Base-by-base conservation (phyloP, 2,113 vertebrate species). In the Zapus hudsonius region DNA sequence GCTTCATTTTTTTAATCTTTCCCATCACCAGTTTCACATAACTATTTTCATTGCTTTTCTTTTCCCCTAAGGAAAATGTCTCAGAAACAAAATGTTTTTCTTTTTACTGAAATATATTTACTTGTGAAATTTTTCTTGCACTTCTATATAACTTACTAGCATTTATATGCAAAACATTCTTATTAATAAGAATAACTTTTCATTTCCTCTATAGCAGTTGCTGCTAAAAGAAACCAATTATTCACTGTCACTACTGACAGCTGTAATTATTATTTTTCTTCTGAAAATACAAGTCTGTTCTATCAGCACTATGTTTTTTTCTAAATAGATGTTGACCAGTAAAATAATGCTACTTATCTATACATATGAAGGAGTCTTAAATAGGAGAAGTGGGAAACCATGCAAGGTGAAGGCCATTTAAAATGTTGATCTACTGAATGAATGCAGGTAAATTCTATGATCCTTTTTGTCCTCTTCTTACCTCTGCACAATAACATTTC, bases 141-240 rank as follows among this genome's bases (percentile, higher is more conserved):
- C 3, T 88, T 27, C 36, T 64, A 16, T 33, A 87, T 20, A 38
- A 11, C 29, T 63, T 15, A n/a, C 29, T 47, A 80, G n/a, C 36
- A 66, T 87, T 72, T 55, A 72, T 20, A 31, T 57, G 57, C 86
- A 78, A 29, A 90, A 40, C 57, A 4, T 64, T 36, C 27, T 29
- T 42, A 88, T 91, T 91, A 88, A 31, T n/a, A 79, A 73, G n/a
- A 47, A 44, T 87, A 47, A 6, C 9, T 81, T 85, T 91, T 63
- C 44, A 69, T 72, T 22, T 25, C 25, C 31, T 72, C 23, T 64
- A 29, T 57, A 92, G 73, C 55, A 90, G 63, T 0, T 19, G 63
- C 55, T 25, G 29, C 3, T 63, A n/a, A 47, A 57, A 90, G 12
- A 78, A 85, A 66, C 5, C 42, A 76, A 70, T 33, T 36, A 61